A percentile compares a stretch with the other conserved stretches of the same genome.
Evolutionary conservation across 1,140 invertebrate genomes (phyloP).

Genomic region (Heliconius hewitsoni): DNA sequence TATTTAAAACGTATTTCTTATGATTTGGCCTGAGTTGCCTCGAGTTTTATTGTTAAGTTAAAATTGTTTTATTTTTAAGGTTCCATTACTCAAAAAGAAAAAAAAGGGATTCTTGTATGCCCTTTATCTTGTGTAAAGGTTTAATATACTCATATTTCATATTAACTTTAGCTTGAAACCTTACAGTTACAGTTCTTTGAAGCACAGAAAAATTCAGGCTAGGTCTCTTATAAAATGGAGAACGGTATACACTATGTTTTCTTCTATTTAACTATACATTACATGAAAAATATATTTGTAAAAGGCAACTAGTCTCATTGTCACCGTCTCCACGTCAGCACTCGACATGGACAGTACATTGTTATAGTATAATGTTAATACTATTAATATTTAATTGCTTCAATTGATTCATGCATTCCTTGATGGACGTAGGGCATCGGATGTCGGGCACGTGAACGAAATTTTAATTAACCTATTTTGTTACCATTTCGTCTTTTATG

Average conservation of each 20-base stretch:
- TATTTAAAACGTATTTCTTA: not conserved
- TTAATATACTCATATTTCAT: not conserved
- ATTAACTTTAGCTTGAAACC: too few species aligned
- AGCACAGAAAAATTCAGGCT: too few species aligned
- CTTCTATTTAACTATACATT: not conserved
- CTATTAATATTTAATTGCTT: constrained; percentile 42
- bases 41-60: not conserved
- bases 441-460: constrained; percentile 35
- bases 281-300: not conserved
- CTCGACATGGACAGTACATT: constrained; percentile 27
- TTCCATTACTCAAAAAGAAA: too few species aligned
- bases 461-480: constrained; percentile 28
- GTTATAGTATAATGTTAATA: constrained; percentile 40
- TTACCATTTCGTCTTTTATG: constrained; percentile 16
- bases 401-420: constrained; percentile 41
- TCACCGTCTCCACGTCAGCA: constrained; percentile 27
- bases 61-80: too few species aligned
- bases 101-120: too few species aligned
- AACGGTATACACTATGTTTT: not conserved
- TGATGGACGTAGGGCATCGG: constrained; percentile 38
- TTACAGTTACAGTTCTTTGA: too few species aligned
- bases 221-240: not conserved
- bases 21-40: not conserved
- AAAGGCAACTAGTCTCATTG: constrained; percentile 33
- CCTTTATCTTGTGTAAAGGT: too few species aligned